Conservation (phyloP, 2,797 vertebrate species). For the Bryconaethiops microstoma region DNA sequence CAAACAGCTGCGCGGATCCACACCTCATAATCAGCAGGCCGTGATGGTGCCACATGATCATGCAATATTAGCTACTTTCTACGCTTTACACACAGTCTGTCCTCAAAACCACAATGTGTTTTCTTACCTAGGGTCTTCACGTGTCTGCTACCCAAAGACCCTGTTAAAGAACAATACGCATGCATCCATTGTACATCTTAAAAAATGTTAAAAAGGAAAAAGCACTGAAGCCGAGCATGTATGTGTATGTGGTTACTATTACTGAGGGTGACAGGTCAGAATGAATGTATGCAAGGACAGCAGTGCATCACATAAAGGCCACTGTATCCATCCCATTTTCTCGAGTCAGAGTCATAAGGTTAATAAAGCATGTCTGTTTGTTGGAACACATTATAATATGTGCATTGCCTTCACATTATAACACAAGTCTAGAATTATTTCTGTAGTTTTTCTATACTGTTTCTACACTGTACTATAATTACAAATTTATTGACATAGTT, state of each 20-base stretch:
- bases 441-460: background rate
- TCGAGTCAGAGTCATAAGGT: conserved; percentile 20
- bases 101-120: conserved; percentile 42
- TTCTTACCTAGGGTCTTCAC: conserved; percentile 22
- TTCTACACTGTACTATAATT: background rate
- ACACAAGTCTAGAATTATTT: background rate
- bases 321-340: background rate
- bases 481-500: background rate
- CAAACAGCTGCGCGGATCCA: conserved; percentile 70
- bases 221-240: background rate
- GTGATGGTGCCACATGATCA: conserved; percentile 69
- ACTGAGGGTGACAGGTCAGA: conserved; percentile 39
- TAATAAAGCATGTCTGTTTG: background rate
- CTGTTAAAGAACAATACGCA: conserved; percentile 16
- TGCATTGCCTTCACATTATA: too few species aligned
- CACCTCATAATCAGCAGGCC: conserved; percentile 71
- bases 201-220: background rate
- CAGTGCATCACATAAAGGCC: conserved; percentile 13
- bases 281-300: conserved; percentile 42
- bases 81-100: conserved; percentile 46
- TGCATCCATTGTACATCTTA: conserved; percentile 19
- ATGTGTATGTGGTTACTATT: conserved; percentile 22
- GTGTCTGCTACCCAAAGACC: background rate
- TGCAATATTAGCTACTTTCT: conserved; percentile 66
- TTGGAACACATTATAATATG: background rate